Percentiles rank a stretch among this genome's conserved stretches.
These are phyloP conservation scores for Brachyopa scutellaris DNA, from an alignment of 2,888 invertebrate species.

Conservation along the genomic window DNA sequence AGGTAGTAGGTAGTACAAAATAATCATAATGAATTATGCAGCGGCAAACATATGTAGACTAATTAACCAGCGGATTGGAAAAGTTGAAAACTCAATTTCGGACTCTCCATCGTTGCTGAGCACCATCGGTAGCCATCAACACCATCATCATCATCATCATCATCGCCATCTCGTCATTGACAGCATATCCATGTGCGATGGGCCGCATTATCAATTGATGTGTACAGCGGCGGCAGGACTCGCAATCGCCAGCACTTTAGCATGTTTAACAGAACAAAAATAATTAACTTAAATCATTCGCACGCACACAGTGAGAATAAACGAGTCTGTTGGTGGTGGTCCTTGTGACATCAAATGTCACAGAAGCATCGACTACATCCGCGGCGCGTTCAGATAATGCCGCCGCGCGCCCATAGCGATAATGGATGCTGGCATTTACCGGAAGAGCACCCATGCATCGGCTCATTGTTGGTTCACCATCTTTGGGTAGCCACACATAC, in stretches of 20 bases:
- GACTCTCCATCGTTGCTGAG: conserved; percentile 19
- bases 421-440: conserved; percentile 43
- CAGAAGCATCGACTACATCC: conserved; percentile 17
- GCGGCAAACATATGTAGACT: conserved; percentile 47
- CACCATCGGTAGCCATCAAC: background rate
- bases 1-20: background rate
- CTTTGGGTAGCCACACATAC: conserved; percentile 46
- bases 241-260: conserved; percentile 58
- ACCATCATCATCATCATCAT: background rate
- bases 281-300: conserved; percentile 71
- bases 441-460: conserved; percentile 55
- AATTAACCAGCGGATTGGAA: conserved; percentile 65
- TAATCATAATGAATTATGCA: conserved; percentile 52
- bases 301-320: background rate
- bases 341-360: conserved; percentile 43
- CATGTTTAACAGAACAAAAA: conserved; percentile 70
- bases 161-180: conserved; percentile 30
- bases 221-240: conserved; percentile 49
- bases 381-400: conserved; percentile 18
- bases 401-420: conserved; percentile 33
- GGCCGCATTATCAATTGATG: conserved; percentile 65
- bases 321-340: no score
- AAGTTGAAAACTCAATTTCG: conserved; percentile 60
- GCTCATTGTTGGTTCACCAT: conserved; percentile 68
- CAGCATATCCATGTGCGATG: conserved; percentile 40